phyloP scores from a whole-genome alignment of 2,888 invertebrate genomes.

The Rotaria socialis region DNA sequence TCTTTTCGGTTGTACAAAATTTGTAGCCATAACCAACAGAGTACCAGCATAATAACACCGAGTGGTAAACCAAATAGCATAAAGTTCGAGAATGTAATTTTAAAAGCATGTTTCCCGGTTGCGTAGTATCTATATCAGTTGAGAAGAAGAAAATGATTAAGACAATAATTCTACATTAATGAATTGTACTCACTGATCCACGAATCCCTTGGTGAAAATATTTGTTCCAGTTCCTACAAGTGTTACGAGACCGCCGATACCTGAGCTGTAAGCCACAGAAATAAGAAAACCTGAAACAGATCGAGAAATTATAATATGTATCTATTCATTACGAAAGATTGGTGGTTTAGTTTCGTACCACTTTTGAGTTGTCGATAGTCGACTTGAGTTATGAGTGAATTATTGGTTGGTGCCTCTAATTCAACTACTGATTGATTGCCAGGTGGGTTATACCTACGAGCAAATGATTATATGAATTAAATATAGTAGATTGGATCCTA shows the following conservation, averaged over 20 bases:
- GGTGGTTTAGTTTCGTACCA: neutral
- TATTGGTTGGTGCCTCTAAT: accelerated
- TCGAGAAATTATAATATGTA: neutral
- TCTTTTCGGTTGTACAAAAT: neutral
- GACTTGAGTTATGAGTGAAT: neutral
- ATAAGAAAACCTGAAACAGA: conserved; percentile 36
- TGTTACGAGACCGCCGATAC: conserved; percentile 40
- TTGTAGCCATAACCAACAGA: conserved; percentile 26
- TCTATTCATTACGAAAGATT: neutral
- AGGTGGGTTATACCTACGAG: too few species aligned
- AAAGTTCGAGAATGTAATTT: conserved; percentile 4
- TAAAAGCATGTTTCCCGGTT: neutral
- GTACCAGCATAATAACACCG: neutral
- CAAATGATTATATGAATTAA: too few species aligned
- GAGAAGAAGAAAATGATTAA: too few species aligned
- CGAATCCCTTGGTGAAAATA: conserved; percentile 44
- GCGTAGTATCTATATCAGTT: neutral
- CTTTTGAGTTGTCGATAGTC: neutral
- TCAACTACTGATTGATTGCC: neutral
- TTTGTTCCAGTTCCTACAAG: conserved; percentile 46
- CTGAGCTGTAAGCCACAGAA: conserved; percentile 39
- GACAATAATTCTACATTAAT: too few species aligned
- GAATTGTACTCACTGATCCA: conserved; percentile 49
- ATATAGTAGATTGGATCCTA: too few species aligned
- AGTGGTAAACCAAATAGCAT: neutral